Base-by-base conservation (phyloP, 1,140 invertebrate species). In the Batillaria attramentaria region DNA sequence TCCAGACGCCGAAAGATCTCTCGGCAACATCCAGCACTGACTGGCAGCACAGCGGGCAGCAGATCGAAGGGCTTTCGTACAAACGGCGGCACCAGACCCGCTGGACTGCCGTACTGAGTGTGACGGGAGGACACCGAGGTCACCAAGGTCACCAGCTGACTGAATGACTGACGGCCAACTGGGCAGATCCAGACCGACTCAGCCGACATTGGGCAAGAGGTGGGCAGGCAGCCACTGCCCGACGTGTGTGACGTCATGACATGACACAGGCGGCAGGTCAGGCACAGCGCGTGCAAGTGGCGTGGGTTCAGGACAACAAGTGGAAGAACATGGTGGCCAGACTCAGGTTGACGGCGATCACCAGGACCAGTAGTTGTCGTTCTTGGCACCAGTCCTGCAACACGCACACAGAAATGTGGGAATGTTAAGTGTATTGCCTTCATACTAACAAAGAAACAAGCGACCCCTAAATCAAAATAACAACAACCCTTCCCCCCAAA, bases 251-350 rank as follows among this genome's bases (percentile, higher is more conserved):
- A 3, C 2, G 24, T 6, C 33, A 20, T 50, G 46, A 50, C 66
- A 39, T 37, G 31, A 35, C 6, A 18, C 33, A 28, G 24, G 33
- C 16, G 33, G 31, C 31, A 28, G 28, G 31, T 10, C 24, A 33
- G 31, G 54, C 10, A 18, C 8, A 42, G 28, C 16, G 43, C 3
- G 72, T 5, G 8, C 24, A 5, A n/a, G 20, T 2, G 46, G 35
- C 31, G 35, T 35, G 10, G 24, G 31, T 79, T 89, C 87, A 89
- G 76, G 88, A 89, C 62, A 90, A 82, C 35, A 99, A 93, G 92
- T 98, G 98, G 93, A 98, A 97, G 93, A 99, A 98, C 94, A 98
- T 96, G 91, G 98, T 95, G 88, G 97, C 97, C 93, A 99, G 93
- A 84, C 96, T 97, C 91, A 98, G 95, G 93, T 99, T 99, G 92